Evolutionary conservation across 2,888 invertebrate species (phyloP).

Genomic region (Yponomeuta sedellus): DNA sequence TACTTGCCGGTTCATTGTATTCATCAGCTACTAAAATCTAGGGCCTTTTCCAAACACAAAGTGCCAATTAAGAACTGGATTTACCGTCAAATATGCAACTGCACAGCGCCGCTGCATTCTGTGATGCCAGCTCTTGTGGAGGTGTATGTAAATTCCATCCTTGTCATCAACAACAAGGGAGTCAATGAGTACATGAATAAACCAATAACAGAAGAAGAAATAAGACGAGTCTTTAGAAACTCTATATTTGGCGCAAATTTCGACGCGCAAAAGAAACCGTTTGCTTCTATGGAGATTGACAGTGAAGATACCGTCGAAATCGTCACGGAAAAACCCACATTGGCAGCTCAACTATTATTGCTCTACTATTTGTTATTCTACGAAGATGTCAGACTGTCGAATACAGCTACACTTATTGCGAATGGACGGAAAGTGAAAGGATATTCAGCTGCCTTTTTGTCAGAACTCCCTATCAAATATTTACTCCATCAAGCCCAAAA

Average conservation of each 20-base stretch:
- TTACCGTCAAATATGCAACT: conserved; percentile 92
- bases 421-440: conserved; percentile 86
- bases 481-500: conserved; percentile 94
- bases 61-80: conserved; percentile 98
- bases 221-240: conserved; percentile 87
- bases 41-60: conserved; percentile 96
- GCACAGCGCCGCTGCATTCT: conserved; percentile 93
- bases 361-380: conserved; percentile 94
- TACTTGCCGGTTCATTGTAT: conserved; percentile 98
- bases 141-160: conserved; percentile 94
- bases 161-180: conserved; percentile 81
- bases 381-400: conserved; percentile 90
- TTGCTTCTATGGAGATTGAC: conserved; percentile 75
- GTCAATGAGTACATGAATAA: conserved; percentile 90
- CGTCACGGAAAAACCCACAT: conserved; percentile 78
- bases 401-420: conserved; percentile 80
- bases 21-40: conserved; percentile 93
- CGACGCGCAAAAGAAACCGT: conserved; percentile 73
- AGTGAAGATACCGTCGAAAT: conserved; percentile 69
- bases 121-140: conserved; percentile 95
- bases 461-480: conserved; percentile 95
- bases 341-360: conserved; percentile 91
- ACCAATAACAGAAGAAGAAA: conserved; percentile 93
- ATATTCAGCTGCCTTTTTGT: conserved; percentile 90
- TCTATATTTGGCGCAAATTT: conserved; percentile 86